Conservation (phyloP, 37 sponge, comb jelly and placozoan species). For the Aphrocallistes beatrix region DNA sequence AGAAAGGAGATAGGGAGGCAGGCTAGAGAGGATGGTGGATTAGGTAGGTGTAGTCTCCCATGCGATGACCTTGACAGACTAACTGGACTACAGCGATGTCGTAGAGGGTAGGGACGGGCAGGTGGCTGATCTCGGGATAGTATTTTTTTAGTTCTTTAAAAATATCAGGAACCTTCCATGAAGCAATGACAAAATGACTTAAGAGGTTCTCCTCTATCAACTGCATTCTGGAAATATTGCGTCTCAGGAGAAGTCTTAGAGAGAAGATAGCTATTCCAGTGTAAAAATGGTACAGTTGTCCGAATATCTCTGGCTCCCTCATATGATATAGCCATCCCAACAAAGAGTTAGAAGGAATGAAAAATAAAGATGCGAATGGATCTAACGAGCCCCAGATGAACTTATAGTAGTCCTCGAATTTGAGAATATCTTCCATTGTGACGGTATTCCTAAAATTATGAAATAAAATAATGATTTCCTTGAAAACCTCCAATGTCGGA, state of each 20-base stretch:
- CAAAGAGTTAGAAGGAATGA: neutral
- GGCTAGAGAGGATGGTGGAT: neutral
- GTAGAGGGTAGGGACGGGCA: neutral
- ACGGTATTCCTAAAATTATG: neutral
- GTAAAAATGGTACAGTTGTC: neutral
- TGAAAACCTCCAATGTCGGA: neutral
- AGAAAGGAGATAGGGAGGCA: neutral
- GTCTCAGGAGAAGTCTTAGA: neutral
- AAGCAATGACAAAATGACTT: neutral
- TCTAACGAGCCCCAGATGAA: neutral
- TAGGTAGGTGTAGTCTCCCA: neutral
- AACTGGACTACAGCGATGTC: neutral
- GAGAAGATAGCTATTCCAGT: neutral
- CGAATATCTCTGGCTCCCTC: neutral
- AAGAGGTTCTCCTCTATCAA: neutral
- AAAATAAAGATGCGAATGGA: conserved; percentile 1
- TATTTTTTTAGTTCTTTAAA: neutral
- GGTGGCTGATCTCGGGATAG: neutral
- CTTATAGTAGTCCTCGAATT: neutral
- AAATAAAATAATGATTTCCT: neutral
- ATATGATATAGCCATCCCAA: neutral
- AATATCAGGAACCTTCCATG: neutral
- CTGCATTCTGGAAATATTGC: neutral
- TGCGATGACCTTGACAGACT: neutral
- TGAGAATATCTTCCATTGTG: neutral